Evolutionary conservation across 2,888 invertebrate genomes (phyloP).

Genomic region (Chloroclystis v-ata): DNA sequence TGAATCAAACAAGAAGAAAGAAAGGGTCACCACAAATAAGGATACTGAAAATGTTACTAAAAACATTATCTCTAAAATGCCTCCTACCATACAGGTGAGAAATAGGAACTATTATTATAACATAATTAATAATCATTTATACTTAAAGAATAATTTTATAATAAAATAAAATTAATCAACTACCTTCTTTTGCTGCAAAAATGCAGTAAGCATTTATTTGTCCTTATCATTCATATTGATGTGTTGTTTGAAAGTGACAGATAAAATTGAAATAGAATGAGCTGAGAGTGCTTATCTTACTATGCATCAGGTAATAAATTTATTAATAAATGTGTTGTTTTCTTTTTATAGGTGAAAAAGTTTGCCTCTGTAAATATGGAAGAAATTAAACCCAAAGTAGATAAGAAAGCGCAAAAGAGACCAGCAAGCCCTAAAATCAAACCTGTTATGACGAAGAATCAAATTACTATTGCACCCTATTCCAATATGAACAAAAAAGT

Average conservation of each 20-base stretch:
- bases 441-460: conserved; percentile 44
- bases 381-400: conserved; percentile 38
- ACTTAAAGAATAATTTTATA: no score
- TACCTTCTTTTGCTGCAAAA: no score
- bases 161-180: no score
- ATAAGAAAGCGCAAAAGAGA: conserved; percentile 57
- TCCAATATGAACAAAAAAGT: conserved; percentile 51
- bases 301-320: no score
- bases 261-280: no score
- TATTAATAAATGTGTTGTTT: no score
- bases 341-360: conserved; percentile 60
- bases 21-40: conserved; percentile 17
- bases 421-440: conserved; percentile 56
- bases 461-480: conserved; percentile 44
- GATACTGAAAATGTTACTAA: conserved; percentile 32
- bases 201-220: no score
- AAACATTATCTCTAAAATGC: conserved; percentile 51
- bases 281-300: no score
- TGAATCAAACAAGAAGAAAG: conserved; percentile 43
- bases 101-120: no score
- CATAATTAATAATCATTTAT: no score
- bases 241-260: no score
- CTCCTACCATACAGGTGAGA: conserved; percentile 63
- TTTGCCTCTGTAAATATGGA: conserved; percentile 63
- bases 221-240: no score